A percentile compares a stretch with the other conserved stretches of the same genome.
These are phyloP conservation scores for Caenorhabditis sinica DNA, from an alignment of 2,888 invertebrate genomes.

Conservation along the genomic window DNA sequence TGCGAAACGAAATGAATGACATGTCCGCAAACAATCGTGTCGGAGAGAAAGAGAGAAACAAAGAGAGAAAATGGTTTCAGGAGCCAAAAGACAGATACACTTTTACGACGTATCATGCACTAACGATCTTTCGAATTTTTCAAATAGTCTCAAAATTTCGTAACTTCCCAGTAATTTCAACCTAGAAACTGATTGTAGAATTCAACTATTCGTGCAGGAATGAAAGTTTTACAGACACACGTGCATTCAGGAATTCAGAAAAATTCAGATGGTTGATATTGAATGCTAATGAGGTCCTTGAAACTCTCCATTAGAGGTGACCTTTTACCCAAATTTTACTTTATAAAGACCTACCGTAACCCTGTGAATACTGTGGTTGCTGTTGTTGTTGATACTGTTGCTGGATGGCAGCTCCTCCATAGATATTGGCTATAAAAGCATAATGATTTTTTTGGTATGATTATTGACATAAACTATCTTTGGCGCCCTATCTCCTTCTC, in stretches of 20 bases:
- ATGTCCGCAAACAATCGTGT: constrained; percentile 59
- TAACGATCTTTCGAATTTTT: constrained; percentile 1
- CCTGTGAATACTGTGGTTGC: constrained; percentile 36
- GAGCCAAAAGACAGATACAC: constrained; percentile 1
- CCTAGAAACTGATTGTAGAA: no score
- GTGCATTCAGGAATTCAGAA: no score
- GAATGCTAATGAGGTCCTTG: no score
- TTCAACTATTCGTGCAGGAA: no score
- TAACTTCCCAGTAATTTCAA: not conserved
- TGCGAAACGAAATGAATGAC: constrained; percentile 46
- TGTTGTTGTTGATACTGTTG: constrained; percentile 33
- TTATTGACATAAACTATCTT: constrained; percentile 5
- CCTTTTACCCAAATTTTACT: not conserved
- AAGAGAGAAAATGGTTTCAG: constrained; percentile 9
- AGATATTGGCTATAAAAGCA: constrained; percentile 53
- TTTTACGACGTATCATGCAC: constrained; percentile 17
- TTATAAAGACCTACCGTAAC: constrained; percentile 42
- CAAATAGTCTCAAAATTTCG: not conserved
- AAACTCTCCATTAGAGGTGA: no score
- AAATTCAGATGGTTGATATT: no score
- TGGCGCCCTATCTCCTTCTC: not conserved
- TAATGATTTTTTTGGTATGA: not conserved
- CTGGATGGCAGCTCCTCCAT: constrained; percentile 29
- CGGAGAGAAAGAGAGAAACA: not conserved
- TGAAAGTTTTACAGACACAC: no score